phyloP scores from a whole-genome alignment of 2,113 vertebrate species.

The Pomatorhinus ruficollis region DNA sequence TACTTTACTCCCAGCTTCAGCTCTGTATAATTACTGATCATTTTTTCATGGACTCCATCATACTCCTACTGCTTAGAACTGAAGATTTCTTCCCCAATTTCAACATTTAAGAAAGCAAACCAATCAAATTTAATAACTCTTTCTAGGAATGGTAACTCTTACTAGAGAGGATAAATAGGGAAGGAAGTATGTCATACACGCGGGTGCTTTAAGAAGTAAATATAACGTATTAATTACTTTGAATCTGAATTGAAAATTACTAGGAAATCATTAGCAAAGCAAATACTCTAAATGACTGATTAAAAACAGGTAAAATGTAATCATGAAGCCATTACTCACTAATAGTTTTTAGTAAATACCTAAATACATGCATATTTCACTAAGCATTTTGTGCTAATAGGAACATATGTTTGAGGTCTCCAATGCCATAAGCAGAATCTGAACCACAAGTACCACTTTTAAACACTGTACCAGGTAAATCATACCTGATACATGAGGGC shows the following conservation, averaged over 20 bases:
- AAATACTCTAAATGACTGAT: neutral
- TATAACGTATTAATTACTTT: neutral
- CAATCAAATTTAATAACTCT: neutral
- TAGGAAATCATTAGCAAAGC: neutral
- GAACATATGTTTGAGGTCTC: neutral
- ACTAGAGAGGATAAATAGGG: neutral
- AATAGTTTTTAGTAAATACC: neutral
- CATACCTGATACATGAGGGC: conserved; percentile 54
- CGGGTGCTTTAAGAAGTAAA: neutral
- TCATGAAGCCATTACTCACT: neutral
- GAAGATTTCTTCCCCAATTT: conserved; percentile 62
- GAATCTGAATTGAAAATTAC: neutral
- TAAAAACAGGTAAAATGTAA: neutral
- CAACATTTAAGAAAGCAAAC: neutral
- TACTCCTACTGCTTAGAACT: conserved; percentile 68
- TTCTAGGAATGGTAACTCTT: neutral
- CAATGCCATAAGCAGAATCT: neutral
- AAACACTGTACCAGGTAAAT: conserved; percentile 74
- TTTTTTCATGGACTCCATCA: conserved; percentile 73
- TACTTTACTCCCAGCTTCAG: conserved; percentile 75
- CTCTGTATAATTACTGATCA: conserved; percentile 64
- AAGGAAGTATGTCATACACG: neutral
- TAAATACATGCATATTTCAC: neutral
- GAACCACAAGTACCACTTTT: conserved; percentile 74
- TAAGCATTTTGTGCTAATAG: neutral